A percentile compares a stretch with the other conserved stretches of the same genome.
These are phyloP conservation scores for Beris morrisii DNA, from an alignment of 2,888 invertebrate species.

Conservation along the genomic window DNA sequence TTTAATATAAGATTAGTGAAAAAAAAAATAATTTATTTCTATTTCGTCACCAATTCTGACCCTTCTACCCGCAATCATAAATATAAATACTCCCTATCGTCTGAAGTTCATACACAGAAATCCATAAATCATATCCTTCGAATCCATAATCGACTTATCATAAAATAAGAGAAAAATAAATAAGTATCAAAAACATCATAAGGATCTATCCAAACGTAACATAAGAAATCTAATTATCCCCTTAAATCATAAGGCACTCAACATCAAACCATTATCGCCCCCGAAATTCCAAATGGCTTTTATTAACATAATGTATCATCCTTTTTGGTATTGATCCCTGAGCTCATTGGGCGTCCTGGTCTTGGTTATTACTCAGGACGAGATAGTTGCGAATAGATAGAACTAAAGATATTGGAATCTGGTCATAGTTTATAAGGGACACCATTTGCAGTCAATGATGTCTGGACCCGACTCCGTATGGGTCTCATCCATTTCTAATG, in stretches of 20 bases:
- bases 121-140: constrained; percentile 26
- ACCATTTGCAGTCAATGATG: constrained; percentile 31
- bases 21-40: too few species aligned
- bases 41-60: too few species aligned
- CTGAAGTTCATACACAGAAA: background rate
- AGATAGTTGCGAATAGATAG: too few species aligned
- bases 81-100: too few species aligned
- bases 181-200: too few species aligned
- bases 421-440: background rate
- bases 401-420: too few species aligned
- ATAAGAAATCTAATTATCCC: constrained; percentile 33
- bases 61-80: too few species aligned
- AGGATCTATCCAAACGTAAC: too few species aligned
- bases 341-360: background rate
- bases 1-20: too few species aligned
- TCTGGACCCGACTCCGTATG: constrained; percentile 11
- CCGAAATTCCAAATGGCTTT: constrained; percentile 31
- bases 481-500: too few species aligned
- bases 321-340: constrained; percentile 23
- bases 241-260: constrained; percentile 31
- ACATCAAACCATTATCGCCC: constrained; percentile 33
- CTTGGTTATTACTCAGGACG: too few species aligned
- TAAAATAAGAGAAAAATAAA: constrained; percentile 1
- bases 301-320: constrained; percentile 39
- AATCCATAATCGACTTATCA: constrained; percentile 29